Evolutionary conservation across 2,797 vertebrate genomes (phyloP).

Genomic region (Morelia viridis): DNA sequence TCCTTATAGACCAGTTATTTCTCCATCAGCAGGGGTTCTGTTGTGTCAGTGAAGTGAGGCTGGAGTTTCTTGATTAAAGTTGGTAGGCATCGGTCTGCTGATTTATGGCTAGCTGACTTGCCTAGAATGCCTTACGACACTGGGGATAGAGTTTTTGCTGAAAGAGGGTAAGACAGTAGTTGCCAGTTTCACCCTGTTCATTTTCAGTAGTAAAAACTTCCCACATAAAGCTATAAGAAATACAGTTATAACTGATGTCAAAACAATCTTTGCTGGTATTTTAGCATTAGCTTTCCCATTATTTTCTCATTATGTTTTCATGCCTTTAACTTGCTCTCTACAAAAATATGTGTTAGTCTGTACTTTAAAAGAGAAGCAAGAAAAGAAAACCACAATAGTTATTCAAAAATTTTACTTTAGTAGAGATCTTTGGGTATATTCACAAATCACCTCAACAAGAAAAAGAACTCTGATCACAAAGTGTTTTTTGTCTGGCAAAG

Average conservation of each 20-base stretch:
- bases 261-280: not conserved
- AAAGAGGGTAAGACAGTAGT: not conserved
- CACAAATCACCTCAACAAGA: not conserved
- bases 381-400: not conserved
- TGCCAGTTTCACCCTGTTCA: not conserved
- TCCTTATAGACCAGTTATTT: not conserved
- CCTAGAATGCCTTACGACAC: not conserved
- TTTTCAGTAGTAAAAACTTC: not conserved
- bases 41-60: not conserved
- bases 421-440: not conserved
- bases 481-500: not conserved
- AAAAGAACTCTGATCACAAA: not conserved
- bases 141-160: not conserved
- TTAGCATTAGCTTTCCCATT: not conserved
- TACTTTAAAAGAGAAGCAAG: not conserved
- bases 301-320: not conserved
- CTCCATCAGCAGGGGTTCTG: not conserved
- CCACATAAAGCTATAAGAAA: not conserved
- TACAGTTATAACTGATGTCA: not conserved
- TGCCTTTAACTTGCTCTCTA: not conserved
- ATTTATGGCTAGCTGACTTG: not conserved
- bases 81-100: not conserved
- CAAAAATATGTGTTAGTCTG: not conserved
- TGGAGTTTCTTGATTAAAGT: not conserved
- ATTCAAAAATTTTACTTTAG: not conserved